Percentiles rank a stretch among this genome's conserved stretches.
Evolutionary conservation across 2,113 vertebrate genomes (phyloP).

Genomic region (Gavia stellata): DNA sequence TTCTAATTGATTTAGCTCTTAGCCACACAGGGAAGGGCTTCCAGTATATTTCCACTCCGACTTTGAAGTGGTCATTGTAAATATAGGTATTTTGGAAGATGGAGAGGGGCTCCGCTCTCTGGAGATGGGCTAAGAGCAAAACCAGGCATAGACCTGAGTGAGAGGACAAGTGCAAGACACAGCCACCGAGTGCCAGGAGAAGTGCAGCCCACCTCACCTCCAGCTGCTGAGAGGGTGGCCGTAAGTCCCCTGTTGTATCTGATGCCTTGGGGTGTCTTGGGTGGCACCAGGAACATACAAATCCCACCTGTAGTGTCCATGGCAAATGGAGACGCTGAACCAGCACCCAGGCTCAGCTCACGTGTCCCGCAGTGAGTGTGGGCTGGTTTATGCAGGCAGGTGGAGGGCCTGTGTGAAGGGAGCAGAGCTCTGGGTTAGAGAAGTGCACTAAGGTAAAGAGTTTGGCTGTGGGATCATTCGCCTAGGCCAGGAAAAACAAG

Average conservation of each 20-base stretch:
- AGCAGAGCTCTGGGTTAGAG: background rate
- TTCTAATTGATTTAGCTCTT: background rate
- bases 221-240: background rate
- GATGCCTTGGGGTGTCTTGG: background rate
- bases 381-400: background rate
- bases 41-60: background rate
- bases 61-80: background rate
- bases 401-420: background rate
- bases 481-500: background rate
- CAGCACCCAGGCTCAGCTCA: background rate
- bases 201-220: background rate
- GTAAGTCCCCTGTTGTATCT: background rate
- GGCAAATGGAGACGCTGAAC: background rate
- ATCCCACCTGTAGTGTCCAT: background rate
- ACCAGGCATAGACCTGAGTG: background rate
- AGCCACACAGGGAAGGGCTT: background rate
- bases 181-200: background rate
- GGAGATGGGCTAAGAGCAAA: background rate
- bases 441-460: background rate
- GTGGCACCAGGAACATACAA: background rate
- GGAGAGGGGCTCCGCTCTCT: background rate
- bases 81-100: background rate
- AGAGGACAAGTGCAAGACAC: background rate
- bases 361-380: accelerated
- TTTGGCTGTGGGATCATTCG: background rate